Evolutionary conservation across 2,797 vertebrate species (phyloP), one percentile per base, ranked within the genome.

Genomic region (Anguilla pacifica): DNA sequence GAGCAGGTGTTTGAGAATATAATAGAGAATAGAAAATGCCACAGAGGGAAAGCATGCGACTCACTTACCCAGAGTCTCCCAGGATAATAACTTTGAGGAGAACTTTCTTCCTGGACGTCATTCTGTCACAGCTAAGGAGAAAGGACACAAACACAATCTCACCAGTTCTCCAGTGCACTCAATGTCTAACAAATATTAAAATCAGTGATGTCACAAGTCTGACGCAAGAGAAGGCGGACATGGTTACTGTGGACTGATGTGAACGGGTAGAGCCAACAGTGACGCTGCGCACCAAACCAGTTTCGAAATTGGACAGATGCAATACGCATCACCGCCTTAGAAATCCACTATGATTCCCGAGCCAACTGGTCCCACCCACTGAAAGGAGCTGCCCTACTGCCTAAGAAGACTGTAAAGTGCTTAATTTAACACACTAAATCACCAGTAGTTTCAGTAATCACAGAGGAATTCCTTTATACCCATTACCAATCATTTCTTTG

Each of bases 91-190:
- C 98, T 96, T 99, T 99, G 95, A 99, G 93, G 88, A 99, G 96
- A 77, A 98, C 97, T 97, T 98, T 99, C 98, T 98, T 99, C 95
- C 97, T 98, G 94, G 98, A 99, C 89, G 98, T 97, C 98, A 99
- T 99, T 93, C 95, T 97, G 89, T 96, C 92, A 95, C 89, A 94
- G 92, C 96, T 96, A 64, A 72, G 25, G 79, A 51, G 43, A 85
- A 91, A 92, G 88, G 70, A 77, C 67, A 86, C 19, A 55, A 55
- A 86, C 4, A 46, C 25, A 3, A 81, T 46, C 35, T 15, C 35
- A 25, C 22, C 7, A 43, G 59, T 6, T 17, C 19, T 64, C 15
- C n/a, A n/a, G 79, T 1, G 22, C 25, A 25, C 79, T 25, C 43
- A 10, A 82, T 82, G 22, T 11, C 7, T n/a, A 82, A 43, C 31